Percentiles rank a stretch among this genome's conserved stretches.
These are phyloP conservation scores for Typhlomys cinereus DNA, from an alignment of 2,113 vertebrate species.

Conservation along the genomic window DNA sequence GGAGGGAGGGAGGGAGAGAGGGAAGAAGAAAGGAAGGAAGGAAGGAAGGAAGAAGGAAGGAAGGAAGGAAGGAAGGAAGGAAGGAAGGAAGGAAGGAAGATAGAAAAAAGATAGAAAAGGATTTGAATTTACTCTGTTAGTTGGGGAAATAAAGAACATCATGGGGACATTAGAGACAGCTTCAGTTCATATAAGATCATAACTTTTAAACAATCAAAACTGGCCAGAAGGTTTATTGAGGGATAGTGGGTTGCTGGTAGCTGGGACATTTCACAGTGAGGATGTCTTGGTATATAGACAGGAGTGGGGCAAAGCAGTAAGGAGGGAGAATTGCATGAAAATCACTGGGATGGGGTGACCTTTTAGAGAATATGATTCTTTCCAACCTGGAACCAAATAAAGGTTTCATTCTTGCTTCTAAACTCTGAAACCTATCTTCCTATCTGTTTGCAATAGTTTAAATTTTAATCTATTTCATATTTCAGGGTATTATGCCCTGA, in stretches of 20 bases:
- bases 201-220: constrained; percentile 13
- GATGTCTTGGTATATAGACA: background rate
- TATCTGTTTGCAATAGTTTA: constrained; percentile 79
- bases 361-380: constrained; percentile 62
- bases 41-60: too few relatives aligned
- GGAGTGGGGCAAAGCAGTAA: background rate
- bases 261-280: constrained; percentile 20
- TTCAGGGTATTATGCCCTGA: constrained; percentile 79
- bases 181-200: background rate
- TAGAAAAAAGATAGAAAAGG: background rate
- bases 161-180: background rate
- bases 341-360: constrained; percentile 58
- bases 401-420: constrained; percentile 57
- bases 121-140: background rate
- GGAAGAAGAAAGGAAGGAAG: too few relatives aligned
- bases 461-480: constrained; percentile 79
- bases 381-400: constrained; percentile 62
- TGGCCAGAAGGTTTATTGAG: constrained; percentile 7
- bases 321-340: constrained; percentile 50
- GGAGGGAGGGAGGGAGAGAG: too few relatives aligned
- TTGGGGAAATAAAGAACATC: background rate
- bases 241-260: constrained; percentile 40
- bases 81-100: too few relatives aligned
- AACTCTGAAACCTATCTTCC: constrained; percentile 74
- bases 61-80: too few relatives aligned